Percentiles rank a stretch among this genome's conserved stretches.
Conservation (phyloP, 1,140 invertebrate species). For the Papilio machaon region DNA sequence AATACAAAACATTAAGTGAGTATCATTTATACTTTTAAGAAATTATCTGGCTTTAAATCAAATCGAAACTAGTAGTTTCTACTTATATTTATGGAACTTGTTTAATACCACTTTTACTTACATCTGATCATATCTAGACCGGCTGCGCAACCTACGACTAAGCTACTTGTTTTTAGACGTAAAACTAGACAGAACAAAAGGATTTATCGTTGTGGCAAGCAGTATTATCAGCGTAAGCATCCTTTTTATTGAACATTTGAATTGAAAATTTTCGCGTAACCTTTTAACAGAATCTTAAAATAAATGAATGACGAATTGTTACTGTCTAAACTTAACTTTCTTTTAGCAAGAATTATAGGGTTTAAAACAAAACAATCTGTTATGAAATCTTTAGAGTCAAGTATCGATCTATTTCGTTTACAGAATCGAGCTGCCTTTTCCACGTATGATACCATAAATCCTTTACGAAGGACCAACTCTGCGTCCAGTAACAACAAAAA, state of each 20-base stretch:
- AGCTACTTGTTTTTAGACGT: background rate
- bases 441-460: too few relatives aligned
- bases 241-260: background rate
- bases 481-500: background rate
- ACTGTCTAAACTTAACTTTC: too few relatives aligned
- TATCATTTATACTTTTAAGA: background rate
- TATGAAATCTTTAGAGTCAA: too few relatives aligned
- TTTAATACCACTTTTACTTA: slow-evolving; percentile 22
- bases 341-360: too few relatives aligned
- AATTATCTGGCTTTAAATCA: background rate
- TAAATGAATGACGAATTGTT: background rate
- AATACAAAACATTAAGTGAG: background rate
- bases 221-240: background rate
- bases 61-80: background rate
- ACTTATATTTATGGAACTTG: slow-evolving; percentile 12
- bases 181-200: background rate
- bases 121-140: background rate
- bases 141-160: background rate
- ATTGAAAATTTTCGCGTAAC: background rate
- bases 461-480: too few relatives aligned
- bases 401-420: too few relatives aligned
- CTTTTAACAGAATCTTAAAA: background rate
- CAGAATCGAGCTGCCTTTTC: too few relatives aligned
- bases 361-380: too few relatives aligned
- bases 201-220: slow-evolving; percentile 5